Conservation (phyloP, 2,888 invertebrate species). For the Spodoptera exigua region DNA sequence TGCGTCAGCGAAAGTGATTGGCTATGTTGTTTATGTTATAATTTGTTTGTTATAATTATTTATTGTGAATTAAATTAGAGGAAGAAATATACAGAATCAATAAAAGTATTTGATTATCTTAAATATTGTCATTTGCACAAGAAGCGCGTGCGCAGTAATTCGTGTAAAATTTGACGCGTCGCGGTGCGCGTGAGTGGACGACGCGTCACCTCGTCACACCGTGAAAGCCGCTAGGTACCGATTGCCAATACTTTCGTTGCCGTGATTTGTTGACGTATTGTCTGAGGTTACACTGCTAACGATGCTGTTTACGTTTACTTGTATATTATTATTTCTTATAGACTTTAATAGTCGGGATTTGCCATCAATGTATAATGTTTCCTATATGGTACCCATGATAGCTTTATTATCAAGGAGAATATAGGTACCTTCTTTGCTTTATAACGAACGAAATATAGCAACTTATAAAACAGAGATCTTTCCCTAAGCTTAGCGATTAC, state of each 20-base stretch:
- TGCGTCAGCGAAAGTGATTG: conserved; percentile 41
- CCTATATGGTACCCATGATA: too few species aligned
- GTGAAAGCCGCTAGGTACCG: conserved; percentile 29
- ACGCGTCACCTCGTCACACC: conserved; percentile 18
- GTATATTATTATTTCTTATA: background rate
- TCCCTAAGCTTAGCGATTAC: background rate
- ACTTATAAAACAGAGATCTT: too few species aligned
- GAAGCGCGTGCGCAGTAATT: conserved; percentile 9
- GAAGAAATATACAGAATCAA: too few species aligned
- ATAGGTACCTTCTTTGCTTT: too few species aligned
- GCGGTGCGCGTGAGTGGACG: conserved; percentile 33
- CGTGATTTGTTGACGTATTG: conserved; percentile 14
- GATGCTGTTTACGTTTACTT: background rate
- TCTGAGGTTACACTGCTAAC: conserved; percentile 2
- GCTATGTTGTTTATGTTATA: background rate
- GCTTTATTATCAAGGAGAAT: too few species aligned
- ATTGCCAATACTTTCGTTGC: conserved; percentile 33
- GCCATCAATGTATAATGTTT: too few species aligned
- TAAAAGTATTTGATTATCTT: too few species aligned
- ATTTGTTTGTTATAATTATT: background rate
- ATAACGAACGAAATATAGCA: too few species aligned
- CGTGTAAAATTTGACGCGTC: conserved; percentile 21
- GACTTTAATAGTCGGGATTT: too few species aligned
- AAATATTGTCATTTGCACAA: conserved; percentile 3
- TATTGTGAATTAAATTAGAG: background rate